phyloP scores from a whole-genome alignment of 2,888 invertebrate species.

The Tetragonisca angustula region DNA sequence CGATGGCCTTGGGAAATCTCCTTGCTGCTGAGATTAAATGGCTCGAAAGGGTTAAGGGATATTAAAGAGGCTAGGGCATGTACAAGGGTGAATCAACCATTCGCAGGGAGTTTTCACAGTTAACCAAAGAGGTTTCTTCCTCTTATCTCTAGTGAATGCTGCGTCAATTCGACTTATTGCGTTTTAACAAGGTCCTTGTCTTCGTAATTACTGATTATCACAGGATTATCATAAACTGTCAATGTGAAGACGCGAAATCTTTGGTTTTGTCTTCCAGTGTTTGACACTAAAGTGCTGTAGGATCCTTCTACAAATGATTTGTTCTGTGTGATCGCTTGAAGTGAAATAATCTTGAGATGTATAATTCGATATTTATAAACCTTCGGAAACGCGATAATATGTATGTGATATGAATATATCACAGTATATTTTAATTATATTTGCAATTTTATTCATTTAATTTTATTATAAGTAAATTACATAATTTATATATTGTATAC shows the following conservation, averaged over 20 bases:
- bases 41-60: conserved; percentile 60
- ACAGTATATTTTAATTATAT: no score
- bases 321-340: not conserved
- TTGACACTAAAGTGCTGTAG: not conserved
- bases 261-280: no score
- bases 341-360: not conserved
- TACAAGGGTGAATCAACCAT: conserved; percentile 34
- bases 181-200: not conserved
- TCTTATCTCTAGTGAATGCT: conserved; percentile 16
- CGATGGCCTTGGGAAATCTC: conserved; percentile 56
- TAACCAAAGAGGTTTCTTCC: conserved; percentile 24
- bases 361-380: no score
- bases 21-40: conserved; percentile 59
- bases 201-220: not conserved
- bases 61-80: conserved; percentile 54
- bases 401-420: no score
- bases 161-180: conserved; percentile 11
- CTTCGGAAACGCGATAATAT: no score
- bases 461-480: no score
- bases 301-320: not conserved
- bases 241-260: not conserved
- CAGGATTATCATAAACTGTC: not conserved
- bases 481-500: no score
- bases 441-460: no score
- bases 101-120: conserved; percentile 36